These are phyloP conservation scores for Platyrinchus mystaceus DNA, from an alignment of 2,797 vertebrate genomes.

Conservation along the genomic window DNA sequence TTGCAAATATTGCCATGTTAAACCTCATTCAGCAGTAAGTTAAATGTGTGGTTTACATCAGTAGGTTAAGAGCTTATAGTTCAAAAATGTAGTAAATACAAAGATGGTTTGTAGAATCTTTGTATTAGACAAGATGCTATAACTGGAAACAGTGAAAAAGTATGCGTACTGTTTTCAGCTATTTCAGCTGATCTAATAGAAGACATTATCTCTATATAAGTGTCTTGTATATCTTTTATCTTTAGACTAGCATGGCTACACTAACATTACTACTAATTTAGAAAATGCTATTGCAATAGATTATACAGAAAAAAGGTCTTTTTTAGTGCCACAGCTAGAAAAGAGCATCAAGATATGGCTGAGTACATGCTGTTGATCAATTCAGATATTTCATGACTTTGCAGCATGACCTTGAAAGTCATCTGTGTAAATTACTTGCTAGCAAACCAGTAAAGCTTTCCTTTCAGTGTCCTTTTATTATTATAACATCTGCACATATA, in stretches of 20 bases:
- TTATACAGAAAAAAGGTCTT: neutral
- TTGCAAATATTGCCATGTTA: neutral
- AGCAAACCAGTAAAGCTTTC: neutral
- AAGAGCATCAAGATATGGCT: neutral
- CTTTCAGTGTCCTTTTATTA: neutral
- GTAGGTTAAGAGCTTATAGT: neutral
- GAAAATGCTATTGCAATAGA: neutral
- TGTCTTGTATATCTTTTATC: neutral
- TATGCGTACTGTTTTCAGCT: neutral
- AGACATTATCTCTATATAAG: neutral
- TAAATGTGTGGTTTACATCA: neutral
- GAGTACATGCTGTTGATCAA: neutral
- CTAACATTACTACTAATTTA: neutral
- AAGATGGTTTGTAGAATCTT: neutral
- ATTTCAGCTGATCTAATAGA: neutral
- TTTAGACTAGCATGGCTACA: neutral
- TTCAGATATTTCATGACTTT: neutral
- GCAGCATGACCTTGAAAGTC: neutral
- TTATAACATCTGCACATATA: neutral
- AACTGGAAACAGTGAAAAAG: neutral
- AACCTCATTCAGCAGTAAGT: neutral
- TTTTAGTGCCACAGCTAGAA: neutral
- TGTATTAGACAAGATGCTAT: neutral
- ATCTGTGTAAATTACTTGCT: neutral
- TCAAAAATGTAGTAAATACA: neutral